Base-by-base conservation (phyloP, 64 coral and sea anemone species). In the Acropora tenuis region DNA sequence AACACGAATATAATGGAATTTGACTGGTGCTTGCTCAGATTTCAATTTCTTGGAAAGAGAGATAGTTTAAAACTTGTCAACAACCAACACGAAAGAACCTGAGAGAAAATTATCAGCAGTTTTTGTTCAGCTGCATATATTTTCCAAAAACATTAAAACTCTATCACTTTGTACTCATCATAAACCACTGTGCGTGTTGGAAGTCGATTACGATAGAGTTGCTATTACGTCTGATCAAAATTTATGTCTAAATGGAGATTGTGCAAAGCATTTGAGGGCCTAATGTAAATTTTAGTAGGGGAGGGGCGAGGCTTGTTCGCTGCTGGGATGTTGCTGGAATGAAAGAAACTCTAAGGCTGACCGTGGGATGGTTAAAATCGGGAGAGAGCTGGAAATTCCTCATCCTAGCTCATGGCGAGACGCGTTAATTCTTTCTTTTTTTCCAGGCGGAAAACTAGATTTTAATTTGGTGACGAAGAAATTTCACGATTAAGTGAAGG, bases 11-110 rank as follows among this genome's bases (percentile, higher is more conserved):
- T 71, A 71, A 12, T 71, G 68, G 15, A 71, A 71, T 71, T 71
- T 71, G 68, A 71, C 68, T 71, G 68, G 68, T 71, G 13, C 68
- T 71, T 71, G 68, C 68, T 71, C 18, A 71, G 68, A 71, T 71
- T 71, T 71, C 68, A 71, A 71, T 71, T 71, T 71, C 68, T 71
- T 71, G 15, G 68, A 71, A 71, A 71, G 68, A 71, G 68, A 71
- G 68, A 71, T 71, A 71, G 68, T 71, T 71, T 71, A 71, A 71
- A n/a, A 71, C 68, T 71, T 71, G 68, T 71, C 68, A 71, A 71
- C 68, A 71, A 71, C 68, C 13, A 71, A 71, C 13, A 71, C 68
- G 20, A 71, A 71, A 71, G 68, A 71, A 71, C 18, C 68, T 71
- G 68, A 71, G 68, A 71, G 68, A 71, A 71, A 71, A 71, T 71